Base-by-base conservation (phyloP, 2,888 invertebrate genomes). In the Cephus pulcher region DNA sequence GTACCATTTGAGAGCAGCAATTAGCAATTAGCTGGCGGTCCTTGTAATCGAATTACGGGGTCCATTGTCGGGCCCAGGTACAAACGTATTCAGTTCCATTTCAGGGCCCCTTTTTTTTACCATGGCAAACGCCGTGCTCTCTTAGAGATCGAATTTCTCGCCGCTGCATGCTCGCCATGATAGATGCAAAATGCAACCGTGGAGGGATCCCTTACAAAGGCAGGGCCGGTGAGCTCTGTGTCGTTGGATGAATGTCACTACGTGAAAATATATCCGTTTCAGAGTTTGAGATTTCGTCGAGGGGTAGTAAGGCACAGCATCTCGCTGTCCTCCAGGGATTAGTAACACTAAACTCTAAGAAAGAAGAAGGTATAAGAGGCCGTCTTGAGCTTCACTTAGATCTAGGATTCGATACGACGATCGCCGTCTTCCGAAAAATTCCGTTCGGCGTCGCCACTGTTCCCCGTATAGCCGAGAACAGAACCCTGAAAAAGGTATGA, bases 21-120 rank as follows among this genome's bases (percentile, higher is more conserved):
- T 91, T 91, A 91, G 91, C 91, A 91, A 91, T 91, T 91, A 91
- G 90, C 90, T 86, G 91, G 91, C 91, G 91, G 91, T 90, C 88
- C 91, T 91, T 91, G 91, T 91, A 91, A 91, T 91, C 91, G 90
- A 91, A 91, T 91, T 91, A 91, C 91, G 88, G 79, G 82, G 86
- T 80, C 87, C 83, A 90, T 90, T 91, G 91, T 91, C 91, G 91
- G 91, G 86, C 82, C 84, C 90, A 88, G 90, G 90, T 90, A 90
- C 91, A 91, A 89, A 89, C 90, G 90, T 91, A 91, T 91, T 91
- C 87, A 89, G 82, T 91, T 91, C 88, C 90, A 84, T 80, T 82
- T 80, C 83, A 69, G 82, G 82, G 82, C 78, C 80, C 75, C 84
- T 85, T 80, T 82, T 81, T 82, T 81, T 82, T 78, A 70, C 71